These are phyloP conservation scores for Callyntrura sp. DNA, from an alignment of 2,888 invertebrate species.

Conservation along the genomic window DNA sequence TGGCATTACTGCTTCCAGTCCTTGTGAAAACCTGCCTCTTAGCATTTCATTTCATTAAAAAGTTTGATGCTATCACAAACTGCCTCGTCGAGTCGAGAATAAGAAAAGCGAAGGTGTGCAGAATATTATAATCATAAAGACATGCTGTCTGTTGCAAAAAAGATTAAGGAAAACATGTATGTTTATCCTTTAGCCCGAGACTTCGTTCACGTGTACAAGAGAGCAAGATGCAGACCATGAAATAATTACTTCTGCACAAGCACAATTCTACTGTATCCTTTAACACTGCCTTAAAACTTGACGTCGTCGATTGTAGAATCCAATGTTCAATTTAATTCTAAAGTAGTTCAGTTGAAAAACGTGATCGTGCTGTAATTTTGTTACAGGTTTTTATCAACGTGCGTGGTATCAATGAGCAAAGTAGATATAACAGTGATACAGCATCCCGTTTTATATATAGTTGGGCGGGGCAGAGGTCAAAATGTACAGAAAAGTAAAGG, in stretches of 20 bases:
- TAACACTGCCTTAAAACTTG: not conserved
- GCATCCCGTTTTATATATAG: not conserved
- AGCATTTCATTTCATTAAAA: no score
- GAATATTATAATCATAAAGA: no score
- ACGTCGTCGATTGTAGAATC: constrained; percentile 1
- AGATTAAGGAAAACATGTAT: not conserved
- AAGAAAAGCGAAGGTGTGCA: no score
- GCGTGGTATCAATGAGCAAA: not conserved
- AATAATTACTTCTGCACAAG: constrained; percentile 36
- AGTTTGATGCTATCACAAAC: no score
- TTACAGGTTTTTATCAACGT: no score
- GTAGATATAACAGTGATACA: not conserved
- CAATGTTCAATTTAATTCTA: no score
- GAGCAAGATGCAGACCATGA: constrained; percentile 60
- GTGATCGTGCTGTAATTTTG: not conserved
- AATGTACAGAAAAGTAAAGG: constrained; percentile 31
- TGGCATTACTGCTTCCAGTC: no score
- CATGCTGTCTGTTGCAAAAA: no score
- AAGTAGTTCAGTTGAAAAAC: not conserved
- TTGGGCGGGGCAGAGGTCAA: constrained; percentile 60
- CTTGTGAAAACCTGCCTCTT: no score
- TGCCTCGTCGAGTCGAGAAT: no score
- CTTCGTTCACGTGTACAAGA: no score
- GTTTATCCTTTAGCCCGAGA: not conserved
- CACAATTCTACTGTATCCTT: no score